Evolutionary conservation across 2,888 invertebrate species (phyloP).

Genomic region (Spisula subtruncata): DNA sequence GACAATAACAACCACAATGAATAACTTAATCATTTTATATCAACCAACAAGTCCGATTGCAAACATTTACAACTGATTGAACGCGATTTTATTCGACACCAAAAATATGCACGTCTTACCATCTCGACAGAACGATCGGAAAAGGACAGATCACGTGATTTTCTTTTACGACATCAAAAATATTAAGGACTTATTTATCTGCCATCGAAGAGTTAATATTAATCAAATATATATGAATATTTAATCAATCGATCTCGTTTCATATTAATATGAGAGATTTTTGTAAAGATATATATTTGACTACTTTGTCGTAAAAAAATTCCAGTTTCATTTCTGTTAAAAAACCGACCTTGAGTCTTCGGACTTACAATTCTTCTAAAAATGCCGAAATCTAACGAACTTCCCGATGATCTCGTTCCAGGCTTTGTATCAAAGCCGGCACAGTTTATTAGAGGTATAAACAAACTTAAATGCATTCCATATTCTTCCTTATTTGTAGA

Average conservation of each 20-base stretch:
- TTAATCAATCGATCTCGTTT: neutral
- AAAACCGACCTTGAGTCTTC: slow-evolving; percentile 31
- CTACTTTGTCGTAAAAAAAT: neutral
- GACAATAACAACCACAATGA: neutral
- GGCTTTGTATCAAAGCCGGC: neutral
- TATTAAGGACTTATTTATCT: neutral
- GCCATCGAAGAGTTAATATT: neutral
- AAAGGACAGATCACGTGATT: slow-evolving; percentile 62
- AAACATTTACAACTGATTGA: neutral
- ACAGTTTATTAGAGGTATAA: neutral
- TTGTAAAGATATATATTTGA: too few relatives aligned
- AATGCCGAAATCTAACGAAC: neutral
- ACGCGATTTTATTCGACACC: neutral
- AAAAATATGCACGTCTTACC: slow-evolving; percentile 71
- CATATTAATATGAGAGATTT: neutral
- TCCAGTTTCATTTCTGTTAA: neutral
- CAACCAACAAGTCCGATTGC: neutral
- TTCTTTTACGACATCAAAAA: slow-evolving; percentile 38
- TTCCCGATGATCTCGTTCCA: neutral
- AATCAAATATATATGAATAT: too few relatives aligned
- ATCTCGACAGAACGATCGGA: slow-evolving; percentile 70
- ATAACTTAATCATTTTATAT: neutral
- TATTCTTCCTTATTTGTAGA: too few relatives aligned
- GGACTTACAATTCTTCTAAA: neutral
- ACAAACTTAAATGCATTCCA: neutral